Evolutionary conservation across 37 sponge, comb jelly and placozoan genomes (phyloP).

Genomic region (Halichondria panicea): DNA sequence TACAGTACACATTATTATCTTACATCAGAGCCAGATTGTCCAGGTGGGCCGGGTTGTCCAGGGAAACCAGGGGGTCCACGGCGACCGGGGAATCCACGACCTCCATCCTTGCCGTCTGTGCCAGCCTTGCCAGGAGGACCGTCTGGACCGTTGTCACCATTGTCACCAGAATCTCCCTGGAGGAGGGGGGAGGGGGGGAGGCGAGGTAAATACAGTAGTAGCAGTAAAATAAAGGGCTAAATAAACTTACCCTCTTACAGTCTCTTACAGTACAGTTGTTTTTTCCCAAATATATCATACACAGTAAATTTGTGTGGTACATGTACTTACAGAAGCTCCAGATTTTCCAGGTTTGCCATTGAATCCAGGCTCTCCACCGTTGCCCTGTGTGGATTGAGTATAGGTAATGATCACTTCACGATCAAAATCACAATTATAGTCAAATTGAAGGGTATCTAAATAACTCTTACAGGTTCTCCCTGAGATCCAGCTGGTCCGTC

Average conservation of each 20-base stretch:
- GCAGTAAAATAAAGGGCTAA: background rate
- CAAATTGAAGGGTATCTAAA: background rate
- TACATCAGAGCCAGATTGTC: constrained; percentile 40
- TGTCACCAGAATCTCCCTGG: constrained; percentile 49
- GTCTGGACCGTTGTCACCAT: constrained; percentile 25
- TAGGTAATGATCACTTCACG: background rate
- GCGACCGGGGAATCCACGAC: constrained; percentile 36
- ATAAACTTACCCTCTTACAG: background rate
- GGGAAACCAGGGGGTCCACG: constrained; percentile 55
- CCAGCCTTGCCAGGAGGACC: constrained; percentile 22
- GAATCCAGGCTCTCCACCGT: constrained; percentile 51
- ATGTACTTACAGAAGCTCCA: constrained; percentile 63
- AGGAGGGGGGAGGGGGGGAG: background rate
- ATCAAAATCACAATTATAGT: background rate
- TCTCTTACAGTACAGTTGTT: no score
- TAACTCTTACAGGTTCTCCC: constrained; percentile 33
- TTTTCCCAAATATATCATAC: no score
- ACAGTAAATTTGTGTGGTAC: no score
- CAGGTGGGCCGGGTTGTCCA: constrained; percentile 59
- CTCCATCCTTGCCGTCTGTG: constrained; percentile 21
- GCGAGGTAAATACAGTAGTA: background rate
- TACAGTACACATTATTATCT: constrained; percentile 5
- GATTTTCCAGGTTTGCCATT: constrained; percentile 68
- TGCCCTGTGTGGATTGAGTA: constrained; percentile 31
- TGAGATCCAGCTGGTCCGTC: constrained; percentile 50